These are phyloP conservation scores for Drosophila saltans DNA, from an alignment of 1,140 invertebrate genomes.

Conservation along the genomic window DNA sequence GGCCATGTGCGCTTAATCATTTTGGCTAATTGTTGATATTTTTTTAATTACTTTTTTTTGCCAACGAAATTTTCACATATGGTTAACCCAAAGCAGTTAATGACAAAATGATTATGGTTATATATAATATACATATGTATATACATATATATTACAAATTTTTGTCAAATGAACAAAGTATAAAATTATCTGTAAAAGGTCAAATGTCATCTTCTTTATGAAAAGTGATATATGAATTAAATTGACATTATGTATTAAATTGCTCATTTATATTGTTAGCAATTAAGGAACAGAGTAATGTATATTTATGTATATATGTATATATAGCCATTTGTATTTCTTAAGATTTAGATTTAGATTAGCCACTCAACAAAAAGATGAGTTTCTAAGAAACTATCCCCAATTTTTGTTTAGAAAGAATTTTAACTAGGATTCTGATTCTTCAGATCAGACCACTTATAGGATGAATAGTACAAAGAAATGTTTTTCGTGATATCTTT, in stretches of 20 bases:
- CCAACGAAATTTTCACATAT: neutral
- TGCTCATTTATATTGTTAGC: neutral
- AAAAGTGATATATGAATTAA: neutral
- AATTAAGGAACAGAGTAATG: no score
- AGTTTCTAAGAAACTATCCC: no score
- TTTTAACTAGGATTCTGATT: no score
- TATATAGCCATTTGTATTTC: no score
- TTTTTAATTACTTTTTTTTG: slow-evolving; percentile 32
- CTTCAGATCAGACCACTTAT: no score
- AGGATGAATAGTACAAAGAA: no score
- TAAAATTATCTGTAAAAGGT: neutral
- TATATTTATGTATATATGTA: no score
- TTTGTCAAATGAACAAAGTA: neutral
- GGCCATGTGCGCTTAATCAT: slow-evolving; percentile 17
- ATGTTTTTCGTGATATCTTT: no score
- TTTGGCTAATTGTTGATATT: slow-evolving; percentile 43
- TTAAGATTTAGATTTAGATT: no score
- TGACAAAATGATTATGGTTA: slow-evolving; percentile 37
- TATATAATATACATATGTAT: neutral
- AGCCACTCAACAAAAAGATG: no score
- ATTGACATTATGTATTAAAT: neutral
- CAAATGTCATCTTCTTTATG: neutral
- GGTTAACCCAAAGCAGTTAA: slow-evolving; percentile 33
- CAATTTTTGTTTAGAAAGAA: no score
- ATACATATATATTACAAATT: neutral